Evolutionary conservation across 2,113 vertebrate species (phyloP).

Genomic region (Nibea coibor): DNA sequence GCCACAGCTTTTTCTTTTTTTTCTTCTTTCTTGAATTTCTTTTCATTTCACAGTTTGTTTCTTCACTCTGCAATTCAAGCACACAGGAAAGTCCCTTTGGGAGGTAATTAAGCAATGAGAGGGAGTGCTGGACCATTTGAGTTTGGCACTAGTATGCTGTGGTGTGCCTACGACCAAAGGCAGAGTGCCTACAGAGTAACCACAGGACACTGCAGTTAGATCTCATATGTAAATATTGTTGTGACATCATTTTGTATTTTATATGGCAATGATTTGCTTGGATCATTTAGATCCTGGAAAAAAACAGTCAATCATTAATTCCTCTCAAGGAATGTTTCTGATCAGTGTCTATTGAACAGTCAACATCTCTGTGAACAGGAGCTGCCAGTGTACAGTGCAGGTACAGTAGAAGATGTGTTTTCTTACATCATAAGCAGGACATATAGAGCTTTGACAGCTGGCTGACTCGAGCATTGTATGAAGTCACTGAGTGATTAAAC

Average conservation of each 20-base stretch:
- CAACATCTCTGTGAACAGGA: background rate
- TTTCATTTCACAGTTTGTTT: slow-evolving; percentile 5
- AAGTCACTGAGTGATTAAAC: background rate
- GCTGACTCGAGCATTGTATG: background rate
- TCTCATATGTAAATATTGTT: background rate
- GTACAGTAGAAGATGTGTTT: too few relatives aligned
- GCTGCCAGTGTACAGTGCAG: background rate
- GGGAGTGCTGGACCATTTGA: background rate
- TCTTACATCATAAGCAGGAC: background rate
- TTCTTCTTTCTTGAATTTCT: background rate
- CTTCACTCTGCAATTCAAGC: background rate
- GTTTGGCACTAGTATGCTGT: slow-evolving; percentile 8
- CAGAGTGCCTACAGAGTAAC: background rate
- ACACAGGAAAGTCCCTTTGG: slow-evolving; percentile 12
- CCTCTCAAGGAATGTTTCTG: background rate
- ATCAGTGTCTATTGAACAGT: background rate
- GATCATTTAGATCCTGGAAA: background rate
- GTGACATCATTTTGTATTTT: background rate
- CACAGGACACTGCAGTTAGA: slow-evolving; percentile 1
- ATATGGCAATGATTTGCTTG: background rate
- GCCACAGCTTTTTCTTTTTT: background rate
- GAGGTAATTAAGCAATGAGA: slow-evolving; percentile 33
- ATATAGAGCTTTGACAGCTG: background rate
- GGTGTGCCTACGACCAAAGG: background rate
- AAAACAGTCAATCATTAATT: background rate